phyloP scores from a whole-genome alignment of 2,797 vertebrate genomes.

The Lagocephalus sceleratus region DNA sequence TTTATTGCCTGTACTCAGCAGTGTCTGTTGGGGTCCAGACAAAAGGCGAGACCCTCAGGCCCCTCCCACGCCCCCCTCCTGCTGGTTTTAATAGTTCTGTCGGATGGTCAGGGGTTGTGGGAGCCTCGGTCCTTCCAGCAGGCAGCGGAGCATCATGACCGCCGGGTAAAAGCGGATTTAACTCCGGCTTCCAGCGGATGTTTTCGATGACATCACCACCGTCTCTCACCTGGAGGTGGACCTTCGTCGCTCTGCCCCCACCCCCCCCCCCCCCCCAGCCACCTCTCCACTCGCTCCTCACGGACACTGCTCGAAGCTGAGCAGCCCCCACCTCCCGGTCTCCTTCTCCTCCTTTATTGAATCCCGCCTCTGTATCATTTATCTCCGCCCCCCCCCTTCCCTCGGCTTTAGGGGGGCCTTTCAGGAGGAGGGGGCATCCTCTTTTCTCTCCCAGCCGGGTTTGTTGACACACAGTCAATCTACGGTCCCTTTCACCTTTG shows the following conservation, averaged over 20 bases:
- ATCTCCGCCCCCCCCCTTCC: slow-evolving; percentile 74
- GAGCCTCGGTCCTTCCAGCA: slow-evolving; percentile 36
- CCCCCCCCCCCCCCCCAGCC: slow-evolving; percentile 71
- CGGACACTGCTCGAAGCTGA: slow-evolving; percentile 81
- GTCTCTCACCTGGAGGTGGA: slow-evolving; percentile 36
- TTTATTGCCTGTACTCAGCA: slow-evolving; percentile 72
- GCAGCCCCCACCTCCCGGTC: slow-evolving; percentile 38
- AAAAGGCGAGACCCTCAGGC: slow-evolving; percentile 58
- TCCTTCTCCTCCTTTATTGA: slow-evolving; percentile 82
- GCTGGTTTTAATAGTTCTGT: slow-evolving; percentile 74
- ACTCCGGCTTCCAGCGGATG: neutral
- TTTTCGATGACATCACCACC: neutral
- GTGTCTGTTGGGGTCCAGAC: slow-evolving; percentile 60
- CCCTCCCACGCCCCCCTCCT: slow-evolving; percentile 58
- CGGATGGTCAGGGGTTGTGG: slow-evolving; percentile 50
- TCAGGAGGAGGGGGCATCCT: slow-evolving; percentile 70
- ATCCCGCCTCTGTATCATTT: slow-evolving; percentile 84
- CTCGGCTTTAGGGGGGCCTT: slow-evolving; percentile 67
- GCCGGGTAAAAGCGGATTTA: slow-evolving; percentile 31
- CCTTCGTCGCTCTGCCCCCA: slow-evolving; percentile 61
- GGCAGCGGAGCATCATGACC: slow-evolving; percentile 30
- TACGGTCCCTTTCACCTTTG: slow-evolving; percentile 75
- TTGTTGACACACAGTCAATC: slow-evolving; percentile 97
- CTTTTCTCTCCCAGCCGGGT: slow-evolving; percentile 90
- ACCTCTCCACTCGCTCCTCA: slow-evolving; percentile 72